A percentile compares a stretch with the other conserved stretches of the same genome.
These are phyloP conservation scores for Xanthia togata DNA, from an alignment of 2,888 invertebrate species.

Conservation along the genomic window DNA sequence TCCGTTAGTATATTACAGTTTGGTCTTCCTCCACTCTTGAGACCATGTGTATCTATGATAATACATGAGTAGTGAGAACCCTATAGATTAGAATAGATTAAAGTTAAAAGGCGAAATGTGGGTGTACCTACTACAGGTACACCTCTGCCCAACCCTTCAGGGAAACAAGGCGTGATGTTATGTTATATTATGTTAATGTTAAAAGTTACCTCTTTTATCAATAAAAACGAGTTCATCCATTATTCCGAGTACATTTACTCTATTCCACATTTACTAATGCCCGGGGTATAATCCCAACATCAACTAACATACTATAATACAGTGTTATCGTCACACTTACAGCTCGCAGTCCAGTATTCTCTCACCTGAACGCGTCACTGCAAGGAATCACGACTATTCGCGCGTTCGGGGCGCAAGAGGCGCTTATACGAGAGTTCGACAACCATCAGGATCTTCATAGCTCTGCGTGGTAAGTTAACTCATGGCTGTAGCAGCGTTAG, in stretches of 20 bases:
- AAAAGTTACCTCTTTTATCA: background rate
- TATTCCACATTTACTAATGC: background rate
- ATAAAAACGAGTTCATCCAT: background rate
- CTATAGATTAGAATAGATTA: too few species aligned
- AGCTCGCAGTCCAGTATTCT: slow-evolving; percentile 99
- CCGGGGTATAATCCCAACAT: background rate
- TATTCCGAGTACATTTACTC: background rate
- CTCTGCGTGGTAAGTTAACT: slow-evolving; percentile 93
- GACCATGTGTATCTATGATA: too few species aligned
- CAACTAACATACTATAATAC: background rate
- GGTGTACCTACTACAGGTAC: too few species aligned
- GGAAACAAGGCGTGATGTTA: too few species aligned
- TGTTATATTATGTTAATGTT: too few species aligned
- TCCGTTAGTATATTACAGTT: background rate
- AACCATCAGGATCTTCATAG: slow-evolving; percentile 96
- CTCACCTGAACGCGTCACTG: slow-evolving; percentile 96
- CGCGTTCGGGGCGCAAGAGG: slow-evolving; percentile 95
- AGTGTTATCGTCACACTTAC: slow-evolving; percentile 62
- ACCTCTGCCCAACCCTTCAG: too few species aligned
- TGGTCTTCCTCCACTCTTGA: background rate
- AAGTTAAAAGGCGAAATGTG: too few species aligned
- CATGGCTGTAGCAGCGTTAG: background rate
- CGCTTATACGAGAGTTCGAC: slow-evolving; percentile 95
- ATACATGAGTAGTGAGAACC: background rate
- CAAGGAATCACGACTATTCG: slow-evolving; percentile 98